These are phyloP conservation scores for Vanessa atalanta DNA, from an alignment of 1,140 invertebrate species.

Conservation along the genomic window DNA sequence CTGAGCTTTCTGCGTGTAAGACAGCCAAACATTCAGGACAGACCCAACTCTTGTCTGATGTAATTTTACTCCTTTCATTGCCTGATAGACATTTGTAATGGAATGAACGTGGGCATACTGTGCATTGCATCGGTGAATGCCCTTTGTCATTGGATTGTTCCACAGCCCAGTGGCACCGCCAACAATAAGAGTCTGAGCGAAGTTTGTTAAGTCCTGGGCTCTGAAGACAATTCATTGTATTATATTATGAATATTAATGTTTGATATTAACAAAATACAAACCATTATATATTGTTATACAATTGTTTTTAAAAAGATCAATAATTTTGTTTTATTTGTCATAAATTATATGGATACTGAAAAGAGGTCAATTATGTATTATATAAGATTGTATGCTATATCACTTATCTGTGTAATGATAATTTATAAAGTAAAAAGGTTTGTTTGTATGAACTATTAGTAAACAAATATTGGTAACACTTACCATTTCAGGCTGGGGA, in stretches of 20 bases:
- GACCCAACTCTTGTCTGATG: slow-evolving; percentile 85
- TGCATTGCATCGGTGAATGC: slow-evolving; percentile 83
- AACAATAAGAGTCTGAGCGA: slow-evolving; percentile 90
- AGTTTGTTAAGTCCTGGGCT: slow-evolving; percentile 46
- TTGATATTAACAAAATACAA: neutral
- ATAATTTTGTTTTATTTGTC: neutral
- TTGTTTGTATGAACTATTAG: neutral
- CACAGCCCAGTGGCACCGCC: slow-evolving; percentile 90
- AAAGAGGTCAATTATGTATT: neutral
- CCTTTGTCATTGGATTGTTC: slow-evolving; percentile 72
- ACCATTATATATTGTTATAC: neutral
- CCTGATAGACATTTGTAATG: slow-evolving; percentile 88
- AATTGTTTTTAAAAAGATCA: neutral
- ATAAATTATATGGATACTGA: neutral
- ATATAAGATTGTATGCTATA: neutral
- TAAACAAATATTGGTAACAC: slow-evolving; percentile 18
- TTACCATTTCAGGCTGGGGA: slow-evolving; percentile 39
- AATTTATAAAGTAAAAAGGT: neutral
- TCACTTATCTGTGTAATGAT: no score
- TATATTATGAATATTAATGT: slow-evolving; percentile 13
- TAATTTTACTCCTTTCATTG: slow-evolving; percentile 74
- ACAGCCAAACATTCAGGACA: slow-evolving; percentile 93
- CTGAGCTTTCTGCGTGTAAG: slow-evolving; percentile 89
- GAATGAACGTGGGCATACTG: slow-evolving; percentile 91
- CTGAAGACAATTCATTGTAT: slow-evolving; percentile 20